A percentile compares a stretch with the other conserved stretches of the same genome.
Evolutionary conservation across 1,140 invertebrate genomes (phyloP).

Genomic region (Charaxes varanes): DNA sequence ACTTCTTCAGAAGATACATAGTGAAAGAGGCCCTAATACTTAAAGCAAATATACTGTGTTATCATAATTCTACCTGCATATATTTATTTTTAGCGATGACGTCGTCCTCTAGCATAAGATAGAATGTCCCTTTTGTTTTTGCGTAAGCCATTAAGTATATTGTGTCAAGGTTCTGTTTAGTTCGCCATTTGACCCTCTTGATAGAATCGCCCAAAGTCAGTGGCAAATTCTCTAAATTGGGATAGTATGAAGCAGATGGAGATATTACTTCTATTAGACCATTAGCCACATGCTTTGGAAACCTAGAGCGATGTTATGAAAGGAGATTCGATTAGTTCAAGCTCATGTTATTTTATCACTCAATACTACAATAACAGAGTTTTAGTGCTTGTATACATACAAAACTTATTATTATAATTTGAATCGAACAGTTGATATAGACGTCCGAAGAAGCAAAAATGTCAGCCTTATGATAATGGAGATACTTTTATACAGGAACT

Average conservation of each 20-base stretch:
- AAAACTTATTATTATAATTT: too few species aligned
- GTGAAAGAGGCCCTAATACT: too few species aligned
- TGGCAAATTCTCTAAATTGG: constrained; percentile 85
- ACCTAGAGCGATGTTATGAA: constrained; percentile 71
- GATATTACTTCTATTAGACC: constrained; percentile 94
- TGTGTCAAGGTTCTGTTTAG: constrained; percentile 97
- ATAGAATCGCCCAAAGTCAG: constrained; percentile 90
- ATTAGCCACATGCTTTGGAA: constrained; percentile 82
- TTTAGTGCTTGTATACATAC: not conserved
- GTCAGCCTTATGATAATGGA: too few species aligned
- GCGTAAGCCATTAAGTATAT: constrained; percentile 97
- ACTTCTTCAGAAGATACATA: too few species aligned
- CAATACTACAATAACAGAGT: not conserved
- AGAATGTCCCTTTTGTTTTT: constrained; percentile 86
- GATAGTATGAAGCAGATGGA: constrained; percentile 91
- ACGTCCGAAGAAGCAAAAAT: too few species aligned
- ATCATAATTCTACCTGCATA: constrained; percentile 74
- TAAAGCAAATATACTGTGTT: too few species aligned
- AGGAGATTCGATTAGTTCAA: too few species aligned
- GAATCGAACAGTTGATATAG: too few species aligned
- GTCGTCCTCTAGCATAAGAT: constrained; percentile 96
- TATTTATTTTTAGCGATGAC: constrained; percentile 92
- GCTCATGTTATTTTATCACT: not conserved
- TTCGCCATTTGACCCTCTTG: constrained; percentile 94
- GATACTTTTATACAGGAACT: too few species aligned